Evolutionary conservation across 2,113 vertebrate species (phyloP).

Genomic region (Hippocampus zosterae): DNA sequence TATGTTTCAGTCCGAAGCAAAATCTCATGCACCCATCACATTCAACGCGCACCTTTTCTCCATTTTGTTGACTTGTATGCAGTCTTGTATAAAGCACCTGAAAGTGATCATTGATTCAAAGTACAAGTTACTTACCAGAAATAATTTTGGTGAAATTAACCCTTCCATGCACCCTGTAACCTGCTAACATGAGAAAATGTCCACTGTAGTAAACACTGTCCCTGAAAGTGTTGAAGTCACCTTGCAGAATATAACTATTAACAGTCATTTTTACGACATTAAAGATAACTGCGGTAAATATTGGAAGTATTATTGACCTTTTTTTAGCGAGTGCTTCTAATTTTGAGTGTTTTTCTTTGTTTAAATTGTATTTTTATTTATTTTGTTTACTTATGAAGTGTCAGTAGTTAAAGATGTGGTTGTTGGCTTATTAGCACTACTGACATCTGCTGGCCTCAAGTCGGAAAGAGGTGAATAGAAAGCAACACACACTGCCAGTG

Average conservation of each 20-base stretch:
- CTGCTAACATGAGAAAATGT: no score
- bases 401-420: neutral
- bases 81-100: neutral
- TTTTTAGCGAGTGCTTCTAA: neutral
- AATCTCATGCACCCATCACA: neutral
- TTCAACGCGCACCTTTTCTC: neutral
- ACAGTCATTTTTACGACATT: neutral
- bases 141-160: neutral
- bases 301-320: neutral
- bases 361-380: neutral
- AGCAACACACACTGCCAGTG: neutral
- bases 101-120: neutral
- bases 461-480: neutral
- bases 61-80: constrained; percentile 1
- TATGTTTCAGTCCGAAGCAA: neutral
- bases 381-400: neutral
- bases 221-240: neutral
- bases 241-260: neutral
- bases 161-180: no score
- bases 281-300: neutral
- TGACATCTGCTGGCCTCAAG: neutral
- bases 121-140: neutral
- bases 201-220: no score
- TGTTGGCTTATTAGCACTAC: neutral
- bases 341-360: neutral